Base-by-base conservation (phyloP, 2,797 vertebrate species). In the Parauchenoglanis punctatus region DNA sequence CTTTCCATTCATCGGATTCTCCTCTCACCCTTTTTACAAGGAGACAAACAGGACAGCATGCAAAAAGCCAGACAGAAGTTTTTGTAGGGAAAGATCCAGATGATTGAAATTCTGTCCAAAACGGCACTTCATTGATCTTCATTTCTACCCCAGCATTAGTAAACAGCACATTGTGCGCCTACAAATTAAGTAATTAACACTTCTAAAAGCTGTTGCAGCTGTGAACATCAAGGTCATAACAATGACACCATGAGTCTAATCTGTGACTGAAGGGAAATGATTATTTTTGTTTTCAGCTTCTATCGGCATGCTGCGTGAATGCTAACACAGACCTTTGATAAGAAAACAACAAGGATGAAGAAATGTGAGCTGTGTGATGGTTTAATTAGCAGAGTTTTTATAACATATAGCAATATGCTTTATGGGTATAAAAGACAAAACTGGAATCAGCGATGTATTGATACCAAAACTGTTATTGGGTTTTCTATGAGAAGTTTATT, bases 101-200 rank as follows among this genome's bases (percentile, higher is more conserved):
- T 83, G 59, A 95, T 94, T 94, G 91, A 94, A 94, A 95, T 95
- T 91, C 93, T 90, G 87, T 86, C 92, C 90, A 81, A 92, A 93
- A 88, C 91, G 89, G 90, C 0, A 31, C 87, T 93, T 92, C 94
- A 94, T 93, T 94, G 94, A 95, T 95, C 94, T 94, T 89, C 88
- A 92, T 95, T 95, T 93, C 93, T 91, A 85, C 84, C 89, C 82
- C 87, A 92, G 93, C 93, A 94, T 94, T 90, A 90, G 93, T 94
- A 96, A 96, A 95, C 95, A 95, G 91, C 89, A 92, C 93, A 92
- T 90, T 91, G 89, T 87, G 88, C 25, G 93, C 93, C 93, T 95
- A 94, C 95, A 95, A 95, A 95, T 95, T 93, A 94, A 91, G 93
- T 94, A 93, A 95, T 95, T 95, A 95, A 95, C 92, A 95, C 93